These are phyloP conservation scores for Dasypus novemcinctus DNA, from an alignment of 2,113 vertebrate species.

Conservation along the genomic window DNA sequence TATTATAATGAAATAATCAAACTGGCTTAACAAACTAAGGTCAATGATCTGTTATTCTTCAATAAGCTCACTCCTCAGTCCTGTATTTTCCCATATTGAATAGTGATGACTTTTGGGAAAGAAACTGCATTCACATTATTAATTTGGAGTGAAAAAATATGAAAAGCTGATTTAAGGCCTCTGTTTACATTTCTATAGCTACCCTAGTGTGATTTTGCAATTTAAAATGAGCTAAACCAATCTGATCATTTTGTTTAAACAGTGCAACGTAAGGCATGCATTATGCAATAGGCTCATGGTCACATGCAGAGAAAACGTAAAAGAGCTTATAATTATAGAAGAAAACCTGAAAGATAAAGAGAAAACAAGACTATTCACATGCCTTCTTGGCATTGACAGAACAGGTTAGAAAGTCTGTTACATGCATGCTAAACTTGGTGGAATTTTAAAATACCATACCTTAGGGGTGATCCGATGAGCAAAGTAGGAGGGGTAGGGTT, in stretches of 20 bases:
- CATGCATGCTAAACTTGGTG: slow-evolving; percentile 85
- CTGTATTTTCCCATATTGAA: background rate
- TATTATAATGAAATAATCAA: slow-evolving; percentile 52
- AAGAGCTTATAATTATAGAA: slow-evolving; percentile 13
- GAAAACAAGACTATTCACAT: slow-evolving; percentile 15
- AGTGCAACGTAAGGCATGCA: slow-evolving; percentile 83
- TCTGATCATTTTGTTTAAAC: slow-evolving; percentile 65
- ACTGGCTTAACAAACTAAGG: slow-evolving; percentile 1
- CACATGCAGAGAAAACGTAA: slow-evolving; percentile 85
- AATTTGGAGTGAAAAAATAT: slow-evolving; percentile 23
- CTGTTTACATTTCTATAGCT: slow-evolving; percentile 24
- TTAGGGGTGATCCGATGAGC: slow-evolving; percentile 98
- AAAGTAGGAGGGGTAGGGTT: slow-evolving; percentile 98
- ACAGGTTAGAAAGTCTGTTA: slow-evolving; percentile 71
- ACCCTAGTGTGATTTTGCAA: background rate
- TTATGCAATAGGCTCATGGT: slow-evolving; percentile 80
- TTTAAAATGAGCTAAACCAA: slow-evolving; percentile 38
- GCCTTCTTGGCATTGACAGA: slow-evolving; percentile 73
- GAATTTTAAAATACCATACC: slow-evolving; percentile 90
- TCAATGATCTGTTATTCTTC: slow-evolving; percentile 12
- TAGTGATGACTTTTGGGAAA: background rate
- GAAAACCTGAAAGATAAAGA: background rate
- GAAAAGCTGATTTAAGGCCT: slow-evolving; percentile 10
- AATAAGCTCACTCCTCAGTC: background rate
- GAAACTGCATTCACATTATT: background rate